Conservation (phyloP, 2,797 vertebrate genomes). For the Melanotaenia pygmaea region DNA sequence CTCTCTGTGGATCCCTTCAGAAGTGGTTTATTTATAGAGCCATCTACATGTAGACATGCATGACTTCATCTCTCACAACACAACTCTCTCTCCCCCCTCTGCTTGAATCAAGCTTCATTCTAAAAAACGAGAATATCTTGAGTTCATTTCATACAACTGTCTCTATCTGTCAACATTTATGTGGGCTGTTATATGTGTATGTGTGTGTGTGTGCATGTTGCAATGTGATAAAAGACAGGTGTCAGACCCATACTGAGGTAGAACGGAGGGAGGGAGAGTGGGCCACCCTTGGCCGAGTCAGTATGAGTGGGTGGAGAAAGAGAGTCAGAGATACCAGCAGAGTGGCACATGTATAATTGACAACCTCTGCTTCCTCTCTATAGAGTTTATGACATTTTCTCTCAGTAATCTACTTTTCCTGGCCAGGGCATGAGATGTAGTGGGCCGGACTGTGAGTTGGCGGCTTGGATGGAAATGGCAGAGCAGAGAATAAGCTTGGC, state of each 20-base stretch:
- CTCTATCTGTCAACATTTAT: conserved; percentile 33
- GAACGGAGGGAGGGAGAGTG: conserved; percentile 30
- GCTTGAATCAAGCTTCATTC: conserved; percentile 38
- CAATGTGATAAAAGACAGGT: conserved; percentile 64
- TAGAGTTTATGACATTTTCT: conserved; percentile 73
- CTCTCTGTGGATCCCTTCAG: conserved; percentile 30
- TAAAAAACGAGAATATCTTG: conserved; percentile 64
- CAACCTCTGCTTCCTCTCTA: conserved; percentile 70
- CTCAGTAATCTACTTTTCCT: conserved; percentile 70
- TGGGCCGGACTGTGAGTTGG: conserved; percentile 45
- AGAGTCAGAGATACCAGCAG: conserved; percentile 55
- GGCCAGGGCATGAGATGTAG: conserved; percentile 51
- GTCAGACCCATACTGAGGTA: conserved; percentile 58
- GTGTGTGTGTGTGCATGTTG: conserved; percentile 23
- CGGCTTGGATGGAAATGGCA: conserved; percentile 63
- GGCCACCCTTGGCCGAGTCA: conserved; percentile 40
- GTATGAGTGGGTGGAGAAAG: conserved; percentile 61
- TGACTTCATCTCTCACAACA: conserved; percentile 36
- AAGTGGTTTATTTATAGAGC: conserved; percentile 71
- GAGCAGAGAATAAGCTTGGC: conserved; percentile 57
- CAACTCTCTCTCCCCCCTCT: conserved; percentile 15
- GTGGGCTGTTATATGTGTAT: conserved; percentile 29
- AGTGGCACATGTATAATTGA: conserved; percentile 78
- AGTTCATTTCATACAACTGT: conserved; percentile 48
- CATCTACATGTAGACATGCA: conserved; percentile 57